Percentiles rank a stretch among this genome's conserved stretches.
Conservation (phyloP, 1,140 invertebrate species). For the Macrotrachela quadricornifera region DNA sequence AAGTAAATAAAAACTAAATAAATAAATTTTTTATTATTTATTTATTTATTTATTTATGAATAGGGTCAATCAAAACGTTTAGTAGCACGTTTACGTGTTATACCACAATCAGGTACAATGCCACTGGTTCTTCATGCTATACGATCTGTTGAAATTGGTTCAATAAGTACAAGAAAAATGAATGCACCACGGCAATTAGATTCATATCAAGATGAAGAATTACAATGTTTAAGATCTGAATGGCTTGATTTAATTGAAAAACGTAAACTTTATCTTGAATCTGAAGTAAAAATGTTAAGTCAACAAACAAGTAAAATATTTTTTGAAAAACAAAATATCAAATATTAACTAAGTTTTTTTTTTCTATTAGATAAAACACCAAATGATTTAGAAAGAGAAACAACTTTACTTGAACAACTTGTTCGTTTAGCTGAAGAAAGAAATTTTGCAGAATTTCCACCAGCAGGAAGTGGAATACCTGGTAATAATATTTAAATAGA, state of each 20-base stretch:
- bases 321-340: too few relatives aligned
- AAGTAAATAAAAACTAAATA: slow-evolving; percentile 36
- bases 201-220: slow-evolving; percentile 91
- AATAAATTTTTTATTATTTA: slow-evolving; percentile 10
- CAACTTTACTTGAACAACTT: slow-evolving; percentile 87
- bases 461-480: slow-evolving; percentile 76
- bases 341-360: neutral
- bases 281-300: slow-evolving; percentile 58
- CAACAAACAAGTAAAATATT: slow-evolving; percentile 52
- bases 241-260: slow-evolving; percentile 75
- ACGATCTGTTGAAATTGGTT: neutral
- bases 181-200: slow-evolving; percentile 44
- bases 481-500: slow-evolving; percentile 38
- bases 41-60: slow-evolving; percentile 3
- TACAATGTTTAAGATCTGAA: slow-evolving; percentile 60
- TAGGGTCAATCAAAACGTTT: slow-evolving; percentile 35
- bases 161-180: neutral
- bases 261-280: slow-evolving; percentile 63
- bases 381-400: slow-evolving; percentile 49
- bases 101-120: too few relatives aligned
- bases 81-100: too few relatives aligned
- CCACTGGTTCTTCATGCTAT: too few relatives aligned
- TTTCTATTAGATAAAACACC: neutral
- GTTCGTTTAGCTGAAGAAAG: slow-evolving; percentile 75
- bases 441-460: slow-evolving; percentile 81